phyloP scores from a whole-genome alignment of 2,888 invertebrate genomes.

The Maniola hyperantus region DNA sequence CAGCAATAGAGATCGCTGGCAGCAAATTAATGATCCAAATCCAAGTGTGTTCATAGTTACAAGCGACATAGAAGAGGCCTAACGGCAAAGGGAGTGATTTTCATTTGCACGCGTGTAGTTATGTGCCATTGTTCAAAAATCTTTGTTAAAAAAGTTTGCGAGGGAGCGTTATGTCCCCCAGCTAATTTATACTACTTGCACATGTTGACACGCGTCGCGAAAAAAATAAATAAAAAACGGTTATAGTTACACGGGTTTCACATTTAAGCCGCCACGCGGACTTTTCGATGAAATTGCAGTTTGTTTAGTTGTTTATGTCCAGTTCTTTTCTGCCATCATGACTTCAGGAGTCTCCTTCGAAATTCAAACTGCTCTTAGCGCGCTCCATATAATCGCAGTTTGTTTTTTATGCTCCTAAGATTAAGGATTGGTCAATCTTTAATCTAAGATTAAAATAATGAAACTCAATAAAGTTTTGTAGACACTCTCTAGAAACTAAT shows the following conservation, averaged over 20 bases:
- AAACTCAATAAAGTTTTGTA: too few relatives aligned
- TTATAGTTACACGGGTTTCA: slow-evolving; percentile 71
- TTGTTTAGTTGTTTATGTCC: not conserved
- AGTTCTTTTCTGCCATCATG: not conserved
- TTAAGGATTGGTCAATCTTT: too few relatives aligned
- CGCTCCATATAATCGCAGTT: too few relatives aligned
- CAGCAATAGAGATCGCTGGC: not conserved
- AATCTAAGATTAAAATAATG: too few relatives aligned
- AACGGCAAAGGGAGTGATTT: slow-evolving; percentile 70
- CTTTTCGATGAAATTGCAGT: slow-evolving; percentile 18
- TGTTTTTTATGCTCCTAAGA: too few relatives aligned
- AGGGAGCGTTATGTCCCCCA: slow-evolving; percentile 74
- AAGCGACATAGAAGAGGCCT: slow-evolving; percentile 38
- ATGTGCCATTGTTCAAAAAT: slow-evolving; percentile 75
- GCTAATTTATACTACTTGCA: slow-evolving; percentile 79
- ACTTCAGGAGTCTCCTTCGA: not conserved
- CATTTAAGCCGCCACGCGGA: slow-evolving; percentile 68
- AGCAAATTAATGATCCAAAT: slow-evolving; percentile 44
- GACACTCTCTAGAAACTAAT: too few relatives aligned
- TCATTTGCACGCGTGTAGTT: slow-evolving; percentile 76
- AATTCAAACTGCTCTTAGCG: too few relatives aligned
- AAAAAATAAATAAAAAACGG: slow-evolving; percentile 71
- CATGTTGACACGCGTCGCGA: slow-evolving; percentile 78
- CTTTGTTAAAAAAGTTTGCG: slow-evolving; percentile 74
- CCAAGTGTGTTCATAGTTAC: slow-evolving; percentile 40